Base-by-base conservation (phyloP, 2,888 invertebrate species). In the Resseliella maxima region DNA sequence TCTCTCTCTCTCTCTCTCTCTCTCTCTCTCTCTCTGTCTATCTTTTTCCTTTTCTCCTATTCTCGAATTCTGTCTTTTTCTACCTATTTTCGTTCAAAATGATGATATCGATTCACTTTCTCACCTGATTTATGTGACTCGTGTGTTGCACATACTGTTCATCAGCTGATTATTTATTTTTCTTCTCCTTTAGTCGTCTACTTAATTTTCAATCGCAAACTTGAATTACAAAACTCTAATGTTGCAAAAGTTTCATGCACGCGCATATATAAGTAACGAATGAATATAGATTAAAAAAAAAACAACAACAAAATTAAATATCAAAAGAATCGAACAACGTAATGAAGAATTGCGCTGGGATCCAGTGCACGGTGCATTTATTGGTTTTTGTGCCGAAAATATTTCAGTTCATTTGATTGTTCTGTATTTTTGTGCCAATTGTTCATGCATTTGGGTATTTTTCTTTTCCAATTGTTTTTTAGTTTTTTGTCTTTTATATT, bases 61-160 rank as follows among this genome's bases (percentile, higher is more conserved):
- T 59, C 24, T n/a, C 5, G 24, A 24, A 15, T 59, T 24, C 50
- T 50, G 2, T 18, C 24, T 10, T n/a, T 59, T 59, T 59, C 24
- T 24, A 24, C 59, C 24, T 59, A 18, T 50, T 15, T 50, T 18
- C 46, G 46, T 50, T 18, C 15, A 50, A 50, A 50, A 50, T 50
- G 46, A 50, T 50, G 46, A 50, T 50, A 50, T 50, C 46, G 18
- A 50, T 50, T 50, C 46, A 50, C 46, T 59, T 59, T 59, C 59
- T 59, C 59, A 59, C 59, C 59, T 59, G 59, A 59, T 59, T 59
- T 59, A 59, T 41, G 12, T 59, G 59, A 10, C 59, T 41, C 12
- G n/a, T n/a, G 24, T 24, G 10, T 24, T n/a, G 21, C 59, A 59
- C 59, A 59, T 24, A 24, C 5, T 59, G n/a, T 59, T 24, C 24